A percentile compares a stretch with the other conserved stretches of the same genome.
Evolutionary conservation across 92 coral and sea anemone species (phyloP).

Genomic region (Scolanthus callimorphus): DNA sequence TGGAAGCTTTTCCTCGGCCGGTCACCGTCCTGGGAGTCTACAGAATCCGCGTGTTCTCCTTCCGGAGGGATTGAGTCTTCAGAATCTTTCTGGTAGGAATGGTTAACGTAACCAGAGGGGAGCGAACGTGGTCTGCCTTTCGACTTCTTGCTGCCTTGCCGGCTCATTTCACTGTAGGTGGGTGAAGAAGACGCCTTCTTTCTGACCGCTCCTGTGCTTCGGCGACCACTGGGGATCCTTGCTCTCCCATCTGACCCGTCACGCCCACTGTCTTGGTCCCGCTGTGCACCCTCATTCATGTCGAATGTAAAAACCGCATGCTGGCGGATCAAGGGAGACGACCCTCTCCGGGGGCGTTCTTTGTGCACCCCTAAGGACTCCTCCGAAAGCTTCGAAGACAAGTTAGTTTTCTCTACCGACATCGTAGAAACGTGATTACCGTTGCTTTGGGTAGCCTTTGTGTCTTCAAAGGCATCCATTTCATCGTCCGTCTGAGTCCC

Average conservation of each 20-base stretch:
- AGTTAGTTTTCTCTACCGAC: conserved; percentile 56
- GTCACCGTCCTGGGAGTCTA: not conserved
- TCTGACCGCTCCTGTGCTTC: not conserved
- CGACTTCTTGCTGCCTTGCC: not conserved
- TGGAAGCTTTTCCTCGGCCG: not conserved
- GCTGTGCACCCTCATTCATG: conserved; percentile 42
- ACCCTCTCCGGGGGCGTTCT: conserved; percentile 69
- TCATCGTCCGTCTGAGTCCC: conserved; percentile 1
- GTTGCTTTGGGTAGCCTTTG: not conserved
- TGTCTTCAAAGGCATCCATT: not conserved
- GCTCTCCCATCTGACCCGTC: not conserved
- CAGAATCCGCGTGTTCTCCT: not conserved
- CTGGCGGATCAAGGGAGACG: conserved; percentile 92
- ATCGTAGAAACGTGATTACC: conserved; percentile 2
- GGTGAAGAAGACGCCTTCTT: conserved; percentile 3
- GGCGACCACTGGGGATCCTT: not conserved
- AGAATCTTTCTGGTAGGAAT: conserved; percentile 61
- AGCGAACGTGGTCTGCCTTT: conserved; percentile 9
- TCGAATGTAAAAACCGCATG: conserved; percentile 84
- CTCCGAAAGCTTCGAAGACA: conserved; percentile 59
- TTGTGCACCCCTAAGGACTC: conserved; percentile 65
- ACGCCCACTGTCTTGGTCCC: conserved; percentile 2
- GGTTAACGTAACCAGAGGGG: conserved; percentile 62
- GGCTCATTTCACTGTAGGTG: conserved; percentile 1
- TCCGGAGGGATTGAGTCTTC: conserved; percentile 27